Conservation (phyloP, 2,113 vertebrate genomes). For the Labeo rohita region DNA sequence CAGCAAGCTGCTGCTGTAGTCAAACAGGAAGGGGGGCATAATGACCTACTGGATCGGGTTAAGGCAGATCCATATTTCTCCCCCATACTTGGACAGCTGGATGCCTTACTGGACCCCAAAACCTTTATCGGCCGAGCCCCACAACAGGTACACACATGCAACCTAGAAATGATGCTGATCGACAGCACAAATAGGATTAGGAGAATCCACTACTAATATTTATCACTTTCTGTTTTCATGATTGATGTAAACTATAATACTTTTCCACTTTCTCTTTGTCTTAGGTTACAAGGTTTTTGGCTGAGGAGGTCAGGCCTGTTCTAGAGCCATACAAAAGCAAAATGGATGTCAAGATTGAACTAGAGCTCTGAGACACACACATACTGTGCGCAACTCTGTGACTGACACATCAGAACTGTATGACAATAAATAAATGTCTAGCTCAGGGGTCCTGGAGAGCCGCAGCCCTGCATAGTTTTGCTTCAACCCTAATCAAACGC, state of each 20-base stretch:
- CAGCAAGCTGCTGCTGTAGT: constrained; percentile 95
- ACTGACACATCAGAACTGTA: no score
- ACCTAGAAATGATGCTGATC: no score
- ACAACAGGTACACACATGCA: constrained; percentile 82
- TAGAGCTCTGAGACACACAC: constrained; percentile 78
- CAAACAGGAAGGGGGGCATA: constrained; percentile 96
- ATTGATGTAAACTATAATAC: background rate
- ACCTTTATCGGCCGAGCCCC: constrained; percentile 92
- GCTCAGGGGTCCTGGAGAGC: no score
- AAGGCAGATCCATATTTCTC: constrained; percentile 86
- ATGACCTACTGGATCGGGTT: constrained; percentile 90
- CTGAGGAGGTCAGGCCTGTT: constrained; percentile 86
- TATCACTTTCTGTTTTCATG: background rate
- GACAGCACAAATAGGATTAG: no score
- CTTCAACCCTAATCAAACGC: no score
- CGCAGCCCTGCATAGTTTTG: no score
- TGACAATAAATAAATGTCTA: no score
- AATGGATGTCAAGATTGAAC: constrained; percentile 88
- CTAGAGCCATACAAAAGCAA: constrained; percentile 81
- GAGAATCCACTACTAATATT: no score
- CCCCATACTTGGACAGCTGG: constrained; percentile 87
- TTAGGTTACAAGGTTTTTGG: constrained; percentile 89
- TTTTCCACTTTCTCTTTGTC: constrained; percentile 24
- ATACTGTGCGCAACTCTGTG: background rate
- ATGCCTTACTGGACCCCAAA: constrained; percentile 85